Base-by-base conservation (phyloP, 2,888 invertebrate genomes). In the Ctenicera cuprea region DNA sequence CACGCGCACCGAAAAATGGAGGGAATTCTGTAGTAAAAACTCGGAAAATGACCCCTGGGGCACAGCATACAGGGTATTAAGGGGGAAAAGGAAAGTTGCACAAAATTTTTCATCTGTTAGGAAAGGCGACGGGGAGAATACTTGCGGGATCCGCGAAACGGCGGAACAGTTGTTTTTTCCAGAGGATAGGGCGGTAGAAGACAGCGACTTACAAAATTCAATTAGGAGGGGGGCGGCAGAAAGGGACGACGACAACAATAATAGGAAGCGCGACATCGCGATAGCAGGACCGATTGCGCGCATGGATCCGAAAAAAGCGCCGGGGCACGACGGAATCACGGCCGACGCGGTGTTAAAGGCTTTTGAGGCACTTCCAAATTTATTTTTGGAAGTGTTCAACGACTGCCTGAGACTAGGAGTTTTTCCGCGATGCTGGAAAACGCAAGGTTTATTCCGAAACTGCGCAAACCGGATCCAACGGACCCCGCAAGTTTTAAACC, bases 351-450 rank as follows among this genome's bases (percentile, higher is more conserved):
- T 61, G 37, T 0, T 0, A 1, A 43, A 11, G 8, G 70, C 70
- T 3, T 73, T 52, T 41, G 41, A 71, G 1, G 1, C 18, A 3
- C 12, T 0, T 7, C 57, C 70, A 11, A 38, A 33, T 1, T 3
- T 50, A 3, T 65, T 70, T 26, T 11, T n/a, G 0, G 14, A 61
- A 8, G 9, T 75, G 5, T 64, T 64, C 22, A 71, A 67, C 4
- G n/a, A 18, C 1, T 74, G 74, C 43, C n/a, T 74, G 11, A 18
- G 30, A 30, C 0, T 2, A 5, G 65, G 74, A 0, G 16, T 45
- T 5, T 69, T 73, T 52, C 69, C 72, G 30, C 9, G 1, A 5
- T 68, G 67, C 18, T 67, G 66, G 72, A 67, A 72, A 37, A 22
- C 9, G 18, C 67, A 62, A 18, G 12, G 20, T 16, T 71, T 9